These are phyloP conservation scores for Sisyra terminalis DNA, from an alignment of 2,888 invertebrate genomes.

Conservation along the genomic window DNA sequence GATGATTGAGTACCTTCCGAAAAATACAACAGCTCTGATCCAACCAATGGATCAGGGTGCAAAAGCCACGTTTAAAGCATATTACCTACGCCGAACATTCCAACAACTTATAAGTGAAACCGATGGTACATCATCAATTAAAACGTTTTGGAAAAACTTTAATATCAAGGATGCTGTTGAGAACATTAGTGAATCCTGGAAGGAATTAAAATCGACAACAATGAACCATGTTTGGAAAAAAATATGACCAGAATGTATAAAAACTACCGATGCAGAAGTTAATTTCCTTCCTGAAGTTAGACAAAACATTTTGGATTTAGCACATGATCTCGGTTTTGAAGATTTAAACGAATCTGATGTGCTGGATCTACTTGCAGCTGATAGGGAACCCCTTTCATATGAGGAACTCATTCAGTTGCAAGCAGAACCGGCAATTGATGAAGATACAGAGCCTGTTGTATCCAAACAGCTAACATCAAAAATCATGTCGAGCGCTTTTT, in stretches of 20 bases:
- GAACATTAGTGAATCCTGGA: slow-evolving; percentile 13
- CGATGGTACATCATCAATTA: slow-evolving; percentile 10
- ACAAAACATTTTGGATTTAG: slow-evolving; percentile 12
- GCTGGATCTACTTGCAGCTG: slow-evolving; percentile 12
- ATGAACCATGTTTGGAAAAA: slow-evolving; percentile 10
- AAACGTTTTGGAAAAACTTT: slow-evolving; percentile 11
- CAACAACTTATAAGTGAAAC: no score
- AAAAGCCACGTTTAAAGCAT: slow-evolving; percentile 11
- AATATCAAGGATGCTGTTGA: slow-evolving; percentile 12
- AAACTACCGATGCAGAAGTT: slow-evolving; percentile 10
- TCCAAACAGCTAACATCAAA: neutral
- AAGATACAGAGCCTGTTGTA: neutral
- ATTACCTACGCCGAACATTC: slow-evolving; percentile 13
- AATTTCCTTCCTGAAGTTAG: slow-evolving; percentile 11
- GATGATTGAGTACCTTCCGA: neutral
- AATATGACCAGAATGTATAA: slow-evolving; percentile 11
- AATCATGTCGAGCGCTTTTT: neutral
- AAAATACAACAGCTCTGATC: neutral
- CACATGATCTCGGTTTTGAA: slow-evolving; percentile 11
- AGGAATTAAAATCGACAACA: slow-evolving; percentile 12
- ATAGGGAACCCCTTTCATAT: slow-evolving; percentile 13
- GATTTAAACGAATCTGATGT: slow-evolving; percentile 10
- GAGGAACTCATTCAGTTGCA: no score
- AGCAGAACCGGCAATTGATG: slow-evolving; percentile 7
- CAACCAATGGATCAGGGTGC: slow-evolving; percentile 2